A percentile compares a stretch with the other conserved stretches of the same genome.
These are phyloP conservation scores for Episyrphus balteatus DNA, from an alignment of 1,140 invertebrate species.

Conservation along the genomic window DNA sequence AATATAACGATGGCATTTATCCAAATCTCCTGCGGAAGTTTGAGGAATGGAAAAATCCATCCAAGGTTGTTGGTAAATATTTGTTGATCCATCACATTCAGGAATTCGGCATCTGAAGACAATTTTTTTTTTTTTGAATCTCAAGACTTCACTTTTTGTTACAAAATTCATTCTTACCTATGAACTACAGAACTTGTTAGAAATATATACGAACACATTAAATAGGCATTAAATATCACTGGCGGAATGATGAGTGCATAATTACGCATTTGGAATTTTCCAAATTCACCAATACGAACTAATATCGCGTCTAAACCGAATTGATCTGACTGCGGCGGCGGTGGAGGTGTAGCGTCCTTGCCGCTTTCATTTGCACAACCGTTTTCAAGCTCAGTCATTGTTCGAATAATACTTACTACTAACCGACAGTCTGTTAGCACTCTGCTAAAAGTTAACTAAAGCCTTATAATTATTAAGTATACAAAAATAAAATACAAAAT, in stretches of 20 bases:
- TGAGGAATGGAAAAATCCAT: constrained; percentile 41
- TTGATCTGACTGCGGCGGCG: too few species aligned
- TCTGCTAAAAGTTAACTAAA: too few species aligned
- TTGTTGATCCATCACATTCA: constrained; percentile 42
- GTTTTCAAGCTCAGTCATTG: too few species aligned
- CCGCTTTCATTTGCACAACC: too few species aligned
- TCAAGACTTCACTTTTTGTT: neutral
- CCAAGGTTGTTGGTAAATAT: constrained; percentile 42
- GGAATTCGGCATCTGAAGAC: constrained; percentile 49
- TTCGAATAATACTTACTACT: too few species aligned
- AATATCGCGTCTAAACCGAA: constrained; percentile 26
- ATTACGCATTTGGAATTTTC: constrained; percentile 44
- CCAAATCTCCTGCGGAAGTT: constrained; percentile 28
- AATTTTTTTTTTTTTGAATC: constrained; percentile 1
- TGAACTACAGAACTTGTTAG: constrained; percentile 46
- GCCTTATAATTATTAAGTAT: too few species aligned
- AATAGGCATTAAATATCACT: constrained; percentile 42
- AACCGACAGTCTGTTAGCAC: too few species aligned
- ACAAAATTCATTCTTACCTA: constrained; percentile 39
- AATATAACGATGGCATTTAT: constrained; percentile 40
- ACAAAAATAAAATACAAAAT: too few species aligned
- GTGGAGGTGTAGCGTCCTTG: too few species aligned
- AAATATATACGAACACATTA: constrained; percentile 45
- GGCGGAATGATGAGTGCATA: constrained; percentile 42
- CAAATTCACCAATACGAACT: constrained; percentile 38